phyloP scores from a whole-genome alignment of 2,888 invertebrate genomes.

The Alcis repandata region DNA sequence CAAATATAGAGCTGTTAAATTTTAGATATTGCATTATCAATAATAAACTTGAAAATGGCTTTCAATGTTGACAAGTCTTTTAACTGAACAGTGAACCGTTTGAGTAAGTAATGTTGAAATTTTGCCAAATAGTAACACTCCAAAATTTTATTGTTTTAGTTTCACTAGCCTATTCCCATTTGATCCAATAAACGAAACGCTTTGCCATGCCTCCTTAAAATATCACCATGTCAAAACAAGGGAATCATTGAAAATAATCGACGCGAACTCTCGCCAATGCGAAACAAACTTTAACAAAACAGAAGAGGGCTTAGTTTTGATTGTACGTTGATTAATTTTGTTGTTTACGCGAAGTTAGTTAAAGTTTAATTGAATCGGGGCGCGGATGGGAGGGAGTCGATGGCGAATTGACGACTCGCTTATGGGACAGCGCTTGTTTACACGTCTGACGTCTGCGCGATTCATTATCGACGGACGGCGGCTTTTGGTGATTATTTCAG shows the following conservation, averaged over 20 bases:
- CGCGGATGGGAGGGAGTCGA: conserved; percentile 58
- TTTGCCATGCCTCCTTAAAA: conserved; percentile 48
- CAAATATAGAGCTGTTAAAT: too few relatives aligned
- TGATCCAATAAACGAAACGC: conserved; percentile 36
- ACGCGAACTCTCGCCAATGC: conserved; percentile 46
- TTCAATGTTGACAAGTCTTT: too few relatives aligned
- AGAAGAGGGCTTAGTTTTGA: conserved; percentile 60
- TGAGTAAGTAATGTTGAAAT: too few relatives aligned
- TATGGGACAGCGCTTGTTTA: conserved; percentile 68
- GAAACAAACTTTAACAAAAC: conserved; percentile 32
- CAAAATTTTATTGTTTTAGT: not conserved
- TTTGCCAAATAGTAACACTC: not conserved
- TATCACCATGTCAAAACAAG: conserved; percentile 69
- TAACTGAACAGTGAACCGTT: too few relatives aligned
- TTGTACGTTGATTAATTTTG: conserved; percentile 70
- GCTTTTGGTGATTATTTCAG: conserved; percentile 25
- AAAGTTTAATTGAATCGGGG: conserved; percentile 84
- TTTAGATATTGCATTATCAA: too few relatives aligned
- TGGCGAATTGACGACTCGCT: conserved; percentile 74
- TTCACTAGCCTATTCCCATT: conserved; percentile 22
- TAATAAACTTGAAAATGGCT: too few relatives aligned
- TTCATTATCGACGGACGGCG: conserved; percentile 54
- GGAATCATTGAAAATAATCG: conserved; percentile 71
- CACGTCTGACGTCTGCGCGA: conserved; percentile 65
- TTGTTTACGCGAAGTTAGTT: conserved; percentile 83